phyloP scores from a whole-genome alignment of 2,888 invertebrate genomes.

The Meiosimyza platycephala region DNA sequence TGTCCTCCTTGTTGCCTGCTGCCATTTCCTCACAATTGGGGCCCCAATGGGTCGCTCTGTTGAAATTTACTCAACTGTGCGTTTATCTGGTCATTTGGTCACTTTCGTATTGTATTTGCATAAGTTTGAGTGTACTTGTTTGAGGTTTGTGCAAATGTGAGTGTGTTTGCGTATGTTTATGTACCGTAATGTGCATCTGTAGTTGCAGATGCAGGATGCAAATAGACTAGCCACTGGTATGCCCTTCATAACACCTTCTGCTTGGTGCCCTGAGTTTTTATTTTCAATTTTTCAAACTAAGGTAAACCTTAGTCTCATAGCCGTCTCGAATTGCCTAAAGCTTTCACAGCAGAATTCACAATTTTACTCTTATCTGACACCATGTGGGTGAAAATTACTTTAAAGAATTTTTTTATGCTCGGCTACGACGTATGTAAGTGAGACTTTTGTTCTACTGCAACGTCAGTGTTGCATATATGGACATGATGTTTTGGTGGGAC shows the following conservation, averaged over 20 bases:
- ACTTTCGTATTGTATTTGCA: conserved; percentile 42
- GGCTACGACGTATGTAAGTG: no score
- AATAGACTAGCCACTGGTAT: conserved; percentile 35
- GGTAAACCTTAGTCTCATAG: not conserved
- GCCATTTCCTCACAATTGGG: conserved; percentile 8
- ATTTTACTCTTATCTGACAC: no score
- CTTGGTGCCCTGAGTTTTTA: not conserved
- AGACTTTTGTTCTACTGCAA: no score
- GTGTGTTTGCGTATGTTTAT: not conserved
- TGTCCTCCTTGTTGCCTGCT: not conserved
- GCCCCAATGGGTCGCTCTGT: not conserved
- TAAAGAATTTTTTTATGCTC: no score
- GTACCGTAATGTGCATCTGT: not conserved
- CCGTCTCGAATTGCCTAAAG: not conserved
- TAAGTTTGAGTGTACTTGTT: conserved; percentile 14
- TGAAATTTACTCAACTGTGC: conserved; percentile 39
- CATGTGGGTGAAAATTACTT: no score
- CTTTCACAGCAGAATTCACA: no score
- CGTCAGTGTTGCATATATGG: no score
- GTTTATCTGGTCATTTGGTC: conserved; percentile 49
- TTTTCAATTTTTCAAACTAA: not conserved
- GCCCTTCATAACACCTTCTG: not conserved
- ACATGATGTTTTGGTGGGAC: no score
- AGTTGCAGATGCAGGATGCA: conserved; percentile 43
- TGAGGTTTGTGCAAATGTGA: not conserved